Evolutionary conservation across 2,113 vertebrate species (phyloP).

Genomic region (Nibea albiflora): DNA sequence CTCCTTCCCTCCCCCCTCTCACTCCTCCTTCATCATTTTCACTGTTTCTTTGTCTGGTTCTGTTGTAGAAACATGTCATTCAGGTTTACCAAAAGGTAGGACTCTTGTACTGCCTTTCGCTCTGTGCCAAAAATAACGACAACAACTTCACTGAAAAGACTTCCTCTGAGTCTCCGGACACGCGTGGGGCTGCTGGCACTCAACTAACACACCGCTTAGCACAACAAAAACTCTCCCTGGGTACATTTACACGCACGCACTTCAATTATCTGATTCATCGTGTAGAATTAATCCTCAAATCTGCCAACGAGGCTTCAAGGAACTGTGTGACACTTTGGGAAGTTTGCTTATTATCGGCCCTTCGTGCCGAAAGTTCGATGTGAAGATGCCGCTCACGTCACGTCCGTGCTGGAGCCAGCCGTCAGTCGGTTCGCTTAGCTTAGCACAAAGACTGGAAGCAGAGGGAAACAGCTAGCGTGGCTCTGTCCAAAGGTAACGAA

Average conservation of each 20-base stretch:
- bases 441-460: slow-evolving; percentile 7
- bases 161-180: slow-evolving; percentile 72
- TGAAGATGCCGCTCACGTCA: background rate
- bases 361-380: background rate
- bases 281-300: background rate
- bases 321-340: background rate
- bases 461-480: background rate
- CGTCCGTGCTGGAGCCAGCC: background rate
- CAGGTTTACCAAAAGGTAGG: slow-evolving; percentile 99
- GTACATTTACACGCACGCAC: slow-evolving; percentile 58
- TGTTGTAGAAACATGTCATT: slow-evolving; percentile 99
- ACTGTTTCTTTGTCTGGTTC: slow-evolving; percentile 91
- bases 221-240: slow-evolving; percentile 15
- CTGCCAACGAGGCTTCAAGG: background rate
- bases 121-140: slow-evolving; percentile 71
- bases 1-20: background rate
- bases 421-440: slow-evolving; percentile 6
- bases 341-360: background rate
- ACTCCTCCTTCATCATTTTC: slow-evolving; percentile 69
- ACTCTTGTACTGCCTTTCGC: slow-evolving; percentile 85
- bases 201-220: slow-evolving; percentile 82
- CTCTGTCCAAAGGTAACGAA: background rate
- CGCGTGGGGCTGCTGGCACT: slow-evolving; percentile 86
- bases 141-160: slow-evolving; percentile 46
- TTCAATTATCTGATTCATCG: background rate